phyloP scores from a whole-genome alignment of 2,888 invertebrate genomes.

The Hypomecis atomaria region DNA sequence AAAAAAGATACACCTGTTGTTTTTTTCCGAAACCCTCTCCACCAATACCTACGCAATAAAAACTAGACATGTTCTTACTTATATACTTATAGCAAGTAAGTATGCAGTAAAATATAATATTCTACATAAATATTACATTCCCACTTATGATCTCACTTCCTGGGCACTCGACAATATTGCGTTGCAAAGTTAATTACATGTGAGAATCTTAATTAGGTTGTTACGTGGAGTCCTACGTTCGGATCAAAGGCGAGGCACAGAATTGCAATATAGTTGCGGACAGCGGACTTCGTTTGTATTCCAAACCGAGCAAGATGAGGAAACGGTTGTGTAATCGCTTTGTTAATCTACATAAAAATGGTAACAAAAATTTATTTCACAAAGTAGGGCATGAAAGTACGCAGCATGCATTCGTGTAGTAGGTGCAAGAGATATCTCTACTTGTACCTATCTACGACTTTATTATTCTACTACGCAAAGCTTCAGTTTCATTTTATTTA shows the following conservation, averaged over 20 bases:
- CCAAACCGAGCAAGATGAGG: slow-evolving; percentile 16
- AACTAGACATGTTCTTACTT: neutral
- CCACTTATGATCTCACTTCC: slow-evolving; percentile 28
- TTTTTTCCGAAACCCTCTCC: too few species aligned
- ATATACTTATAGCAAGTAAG: neutral
- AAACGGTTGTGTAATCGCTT: slow-evolving; percentile 25
- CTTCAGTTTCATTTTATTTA: too few species aligned
- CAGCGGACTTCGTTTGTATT: slow-evolving; percentile 22
- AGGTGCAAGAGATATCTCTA: too few species aligned
- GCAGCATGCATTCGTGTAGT: too few species aligned
- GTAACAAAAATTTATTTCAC: neutral
- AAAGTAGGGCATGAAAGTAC: neutral
- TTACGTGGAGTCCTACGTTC: slow-evolving; percentile 19
- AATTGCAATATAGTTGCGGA: slow-evolving; percentile 21
- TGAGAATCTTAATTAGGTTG: slow-evolving; percentile 32
- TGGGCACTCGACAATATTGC: slow-evolving; percentile 19
- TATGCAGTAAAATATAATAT: slow-evolving; percentile 8
- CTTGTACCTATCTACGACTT: too few species aligned
- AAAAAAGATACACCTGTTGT: too few species aligned
- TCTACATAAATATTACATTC: slow-evolving; percentile 19
- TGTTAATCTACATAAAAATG: neutral
- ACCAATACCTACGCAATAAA: neutral
- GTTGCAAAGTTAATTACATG: slow-evolving; percentile 21
- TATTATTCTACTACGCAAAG: too few species aligned
- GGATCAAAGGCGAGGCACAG: slow-evolving; percentile 21